phyloP scores from a whole-genome alignment of 2,888 invertebrate species.

The Gnatocerus cornutus region DNA sequence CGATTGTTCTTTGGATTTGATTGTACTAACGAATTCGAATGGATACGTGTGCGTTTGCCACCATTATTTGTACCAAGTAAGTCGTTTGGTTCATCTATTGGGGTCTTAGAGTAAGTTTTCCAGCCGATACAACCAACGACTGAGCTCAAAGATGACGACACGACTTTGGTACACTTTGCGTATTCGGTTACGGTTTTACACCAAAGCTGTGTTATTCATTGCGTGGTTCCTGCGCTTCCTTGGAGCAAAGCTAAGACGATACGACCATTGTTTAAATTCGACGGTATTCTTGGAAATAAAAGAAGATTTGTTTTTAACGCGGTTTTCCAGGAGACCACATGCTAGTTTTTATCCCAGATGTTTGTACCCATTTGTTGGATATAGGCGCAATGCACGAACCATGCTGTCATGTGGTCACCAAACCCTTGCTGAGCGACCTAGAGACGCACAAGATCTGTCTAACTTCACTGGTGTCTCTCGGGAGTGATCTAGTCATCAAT shows the following conservation, averaged over 20 bases:
- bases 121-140: conserved; percentile 76
- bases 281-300: conserved; percentile 70
- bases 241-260: conserved; percentile 85
- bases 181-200: conserved; percentile 89
- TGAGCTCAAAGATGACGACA: conserved; percentile 72
- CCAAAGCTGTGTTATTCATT: conserved; percentile 88
- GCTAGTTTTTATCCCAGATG: conserved; percentile 86
- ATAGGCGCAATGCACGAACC: conserved; percentile 89
- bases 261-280: conserved; percentile 84
- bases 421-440: conserved; percentile 77
- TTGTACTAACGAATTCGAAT: conserved; percentile 82
- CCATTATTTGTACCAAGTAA: conserved; percentile 84
- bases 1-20: conserved; percentile 86
- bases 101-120: conserved; percentile 37
- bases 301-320: neutral
- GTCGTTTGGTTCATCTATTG: neutral
- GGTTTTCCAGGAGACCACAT: conserved; percentile 81
- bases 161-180: conserved; percentile 84
- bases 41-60: conserved; percentile 87
- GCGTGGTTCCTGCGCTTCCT: conserved; percentile 86
- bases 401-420: conserved; percentile 84
- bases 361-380: conserved; percentile 90
- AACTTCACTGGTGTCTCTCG: conserved; percentile 78
- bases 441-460: conserved; percentile 76
- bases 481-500: conserved; percentile 76